Conservation (phyloP, 2,888 invertebrate genomes). For the Ernsta delagoae region DNA sequence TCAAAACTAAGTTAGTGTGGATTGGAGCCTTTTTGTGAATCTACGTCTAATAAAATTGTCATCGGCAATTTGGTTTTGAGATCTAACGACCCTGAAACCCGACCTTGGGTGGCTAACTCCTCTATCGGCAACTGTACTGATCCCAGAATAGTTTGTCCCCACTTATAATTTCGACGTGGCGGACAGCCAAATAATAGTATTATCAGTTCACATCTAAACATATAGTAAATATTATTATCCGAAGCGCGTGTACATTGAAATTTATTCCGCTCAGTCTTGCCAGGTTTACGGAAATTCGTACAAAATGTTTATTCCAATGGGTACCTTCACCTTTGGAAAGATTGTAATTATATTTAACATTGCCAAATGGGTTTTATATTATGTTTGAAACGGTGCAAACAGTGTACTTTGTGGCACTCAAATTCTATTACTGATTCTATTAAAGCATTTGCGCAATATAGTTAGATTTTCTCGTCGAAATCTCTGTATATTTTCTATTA, state of each 20-base stretch:
- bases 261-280: constrained; percentile 34
- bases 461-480: not conserved
- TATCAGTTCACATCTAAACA: constrained; percentile 45
- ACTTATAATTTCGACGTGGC: constrained; percentile 47
- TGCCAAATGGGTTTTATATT: constrained; percentile 9
- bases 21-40: too few species aligned
- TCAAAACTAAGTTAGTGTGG: too few species aligned
- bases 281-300: constrained; percentile 20
- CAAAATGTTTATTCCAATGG: constrained; percentile 9
- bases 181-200: constrained; percentile 46
- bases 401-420: not conserved
- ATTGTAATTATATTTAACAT: not conserved
- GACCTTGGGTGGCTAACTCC: constrained; percentile 32
- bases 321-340: not conserved
- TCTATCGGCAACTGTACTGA: constrained; percentile 38
- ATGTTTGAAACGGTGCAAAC: not conserved
- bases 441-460: not conserved
- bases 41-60: too few species aligned
- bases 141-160: constrained; percentile 50
- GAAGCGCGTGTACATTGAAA: constrained; percentile 34
- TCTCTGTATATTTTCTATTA: constrained; percentile 10
- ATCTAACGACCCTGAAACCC: constrained; percentile 29
- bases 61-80: too few species aligned
- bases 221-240: constrained; percentile 34
- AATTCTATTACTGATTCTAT: not conserved